A percentile compares a stretch with the other conserved stretches of the same genome.
Evolutionary conservation across 2,888 invertebrate genomes (phyloP).

Genomic region (Philereme transversata): DNA sequence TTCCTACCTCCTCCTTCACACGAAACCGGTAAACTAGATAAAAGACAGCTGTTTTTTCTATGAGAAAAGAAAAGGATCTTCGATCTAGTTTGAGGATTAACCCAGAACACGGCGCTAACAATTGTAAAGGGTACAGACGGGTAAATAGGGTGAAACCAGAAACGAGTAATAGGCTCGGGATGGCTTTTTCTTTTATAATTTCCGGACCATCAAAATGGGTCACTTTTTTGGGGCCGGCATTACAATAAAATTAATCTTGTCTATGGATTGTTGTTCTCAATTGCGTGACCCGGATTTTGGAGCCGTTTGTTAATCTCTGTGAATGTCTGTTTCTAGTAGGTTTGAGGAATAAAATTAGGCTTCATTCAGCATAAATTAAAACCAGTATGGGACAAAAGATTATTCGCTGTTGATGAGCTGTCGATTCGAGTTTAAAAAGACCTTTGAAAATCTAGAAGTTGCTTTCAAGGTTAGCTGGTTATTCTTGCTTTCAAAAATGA

Average conservation of each 20-base stretch:
- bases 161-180: conserved; percentile 36
- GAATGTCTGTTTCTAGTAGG: no score
- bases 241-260: conserved; percentile 47
- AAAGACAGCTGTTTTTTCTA: conserved; percentile 56
- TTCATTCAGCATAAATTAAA: no score
- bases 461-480: no score
- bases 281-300: conserved; percentile 39
- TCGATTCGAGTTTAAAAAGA: no score
- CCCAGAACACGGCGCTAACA: conserved; percentile 46
- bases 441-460: no score
- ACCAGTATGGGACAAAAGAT: no score
- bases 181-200: conserved; percentile 23
- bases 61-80: conserved; percentile 55
- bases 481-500: no score
- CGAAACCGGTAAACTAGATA: conserved; percentile 61
- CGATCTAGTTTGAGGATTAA: conserved; percentile 54
- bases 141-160: conserved; percentile 38
- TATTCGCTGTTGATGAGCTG: no score
- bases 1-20: conserved; percentile 40
- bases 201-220: conserved; percentile 38
- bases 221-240: conserved; percentile 38
- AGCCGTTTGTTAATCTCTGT: background rate
- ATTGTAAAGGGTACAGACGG: conserved; percentile 48
- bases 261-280: conserved; percentile 39
- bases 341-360: no score